Conservation (phyloP, 2,113 vertebrate genomes). For the Sakesphorus luctuosus region DNA sequence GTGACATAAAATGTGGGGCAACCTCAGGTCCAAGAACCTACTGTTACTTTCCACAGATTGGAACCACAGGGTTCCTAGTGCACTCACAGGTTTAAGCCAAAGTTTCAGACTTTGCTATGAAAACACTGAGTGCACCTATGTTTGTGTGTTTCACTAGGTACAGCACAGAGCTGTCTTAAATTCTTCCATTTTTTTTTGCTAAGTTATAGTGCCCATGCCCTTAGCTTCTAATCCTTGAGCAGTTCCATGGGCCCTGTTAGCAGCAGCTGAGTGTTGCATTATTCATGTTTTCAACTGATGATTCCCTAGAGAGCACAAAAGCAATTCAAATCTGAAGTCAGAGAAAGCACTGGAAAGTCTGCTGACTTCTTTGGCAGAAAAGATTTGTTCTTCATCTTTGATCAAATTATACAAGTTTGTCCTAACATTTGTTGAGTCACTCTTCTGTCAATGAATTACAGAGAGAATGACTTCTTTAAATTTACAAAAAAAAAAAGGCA, state of each 20-base stretch:
- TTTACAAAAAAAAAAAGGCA: background rate
- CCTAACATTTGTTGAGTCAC: background rate
- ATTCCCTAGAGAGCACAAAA: background rate
- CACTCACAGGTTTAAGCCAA: background rate
- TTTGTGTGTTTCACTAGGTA: background rate
- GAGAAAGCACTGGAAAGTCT: background rate
- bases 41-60: background rate
- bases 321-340: background rate
- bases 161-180: background rate
- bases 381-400: background rate
- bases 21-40: background rate
- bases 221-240: background rate
- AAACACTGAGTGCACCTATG: background rate
- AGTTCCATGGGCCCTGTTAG: background rate
- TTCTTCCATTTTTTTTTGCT: background rate
- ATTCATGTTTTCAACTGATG: background rate
- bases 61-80: background rate
- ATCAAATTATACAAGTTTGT: background rate
- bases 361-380: background rate
- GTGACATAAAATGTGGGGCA: background rate
- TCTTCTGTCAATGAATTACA: background rate
- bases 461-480: background rate
- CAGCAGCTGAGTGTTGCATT: background rate
- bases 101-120: background rate
- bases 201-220: rapidly evolving